Conservation (phyloP, 2,888 invertebrate species). For the Tanytarsus gracilentus region DNA sequence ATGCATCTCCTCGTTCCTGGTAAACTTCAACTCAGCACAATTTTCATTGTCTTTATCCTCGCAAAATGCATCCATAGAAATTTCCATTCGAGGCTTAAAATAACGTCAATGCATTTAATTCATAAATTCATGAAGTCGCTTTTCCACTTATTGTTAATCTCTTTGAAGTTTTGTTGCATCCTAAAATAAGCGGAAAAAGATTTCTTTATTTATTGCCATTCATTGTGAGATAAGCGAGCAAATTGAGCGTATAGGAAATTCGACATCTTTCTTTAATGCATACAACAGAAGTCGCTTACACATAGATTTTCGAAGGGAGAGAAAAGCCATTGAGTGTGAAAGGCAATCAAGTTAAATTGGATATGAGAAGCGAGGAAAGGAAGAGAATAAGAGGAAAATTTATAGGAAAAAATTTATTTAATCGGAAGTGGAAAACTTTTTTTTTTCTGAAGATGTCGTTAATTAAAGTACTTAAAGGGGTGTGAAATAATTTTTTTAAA, state of each 20-base stretch:
- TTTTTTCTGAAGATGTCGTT: no score
- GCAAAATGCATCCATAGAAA: background rate
- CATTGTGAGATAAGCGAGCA: constrained; percentile 19
- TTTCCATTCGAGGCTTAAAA: background rate
- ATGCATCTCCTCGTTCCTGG: no score
- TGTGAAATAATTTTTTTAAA: no score
- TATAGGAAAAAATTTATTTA: background rate
- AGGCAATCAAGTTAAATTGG: constrained; percentile 25
- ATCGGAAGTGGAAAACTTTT: background rate
- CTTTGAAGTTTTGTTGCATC: no score
- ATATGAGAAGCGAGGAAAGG: background rate
- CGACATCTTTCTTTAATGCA: background rate
- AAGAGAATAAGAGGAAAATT: background rate
- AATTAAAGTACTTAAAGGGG: no score
- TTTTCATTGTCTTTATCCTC: background rate
- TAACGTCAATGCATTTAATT: background rate
- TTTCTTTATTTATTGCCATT: constrained; percentile 19
- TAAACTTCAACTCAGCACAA: background rate
- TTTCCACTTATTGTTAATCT: no score
- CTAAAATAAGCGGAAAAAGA: background rate
- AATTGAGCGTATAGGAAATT: constrained; percentile 20
- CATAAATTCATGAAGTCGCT: background rate
- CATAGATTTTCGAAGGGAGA: background rate
- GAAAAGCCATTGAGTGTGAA: constrained; percentile 14
- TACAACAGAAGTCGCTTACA: background rate